Evolutionary conservation across 2,888 invertebrate genomes (phyloP), one percentile per base, ranked within the genome.

Genomic region (Diadegma fenestrale): DNA sequence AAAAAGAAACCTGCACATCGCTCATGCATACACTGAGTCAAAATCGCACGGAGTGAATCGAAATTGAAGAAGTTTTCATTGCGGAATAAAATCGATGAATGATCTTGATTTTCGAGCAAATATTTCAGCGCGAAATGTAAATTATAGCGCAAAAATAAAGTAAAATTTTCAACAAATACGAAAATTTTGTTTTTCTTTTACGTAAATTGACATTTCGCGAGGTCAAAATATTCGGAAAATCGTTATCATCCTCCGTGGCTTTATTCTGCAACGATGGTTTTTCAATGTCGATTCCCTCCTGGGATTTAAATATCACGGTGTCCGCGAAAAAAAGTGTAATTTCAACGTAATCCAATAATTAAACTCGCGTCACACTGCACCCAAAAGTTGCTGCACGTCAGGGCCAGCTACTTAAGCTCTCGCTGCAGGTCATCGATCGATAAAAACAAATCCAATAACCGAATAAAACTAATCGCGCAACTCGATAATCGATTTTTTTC

Each of bases 371-470:
- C 51, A 22, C 10, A 6, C 48, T 73, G 76, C 8, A 80, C 43
- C 66, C 45, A 58, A 78, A 82, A 82, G 80, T 72, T 82, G 88
- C 89, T 89, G 88, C 89, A 89, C 89, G 88, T 89, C 89, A 89
- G 89, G 91, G 91, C 90, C 92, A 91, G 91, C 91, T 91, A 89
- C 89, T 90, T 89, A 88, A 89, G 88, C 89, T 92, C 91, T 88
- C 88, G 89, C 87, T 82, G 80, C n/a, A n/a, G n/a, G 68, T 82
- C 83, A 68, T 85, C 77, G 76, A 84, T 82, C 85, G 82, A 61
- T 73, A 30, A 69, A 68, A n/a, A n/a, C n/a, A 66, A 77, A 51
- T 41, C 26, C 37, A 64, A 66, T 17, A 63, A 37, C 54, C 6
- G 63, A 58, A 71, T 72, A 68, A 58, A 51, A 43, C 63, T 58